phyloP scores from a whole-genome alignment of 2,888 invertebrate species.

The Idaea dimidiata region DNA sequence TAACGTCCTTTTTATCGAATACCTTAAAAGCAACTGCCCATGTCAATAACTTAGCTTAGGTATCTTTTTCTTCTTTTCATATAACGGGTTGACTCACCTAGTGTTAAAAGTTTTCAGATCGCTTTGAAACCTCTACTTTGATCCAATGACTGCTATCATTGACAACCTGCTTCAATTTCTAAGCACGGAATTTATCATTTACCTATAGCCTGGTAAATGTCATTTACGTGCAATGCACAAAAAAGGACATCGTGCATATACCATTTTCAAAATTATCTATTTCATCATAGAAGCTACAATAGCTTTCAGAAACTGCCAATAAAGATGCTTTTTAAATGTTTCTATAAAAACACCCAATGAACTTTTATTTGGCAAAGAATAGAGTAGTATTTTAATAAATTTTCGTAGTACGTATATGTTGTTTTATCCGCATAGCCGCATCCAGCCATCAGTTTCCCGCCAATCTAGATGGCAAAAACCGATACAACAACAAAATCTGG shows the following conservation, averaged over 20 bases:
- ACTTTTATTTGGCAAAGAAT: not conserved
- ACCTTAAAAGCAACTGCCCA: too few relatives aligned
- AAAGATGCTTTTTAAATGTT: not conserved
- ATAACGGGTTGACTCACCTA: too few relatives aligned
- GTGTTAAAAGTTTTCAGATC: too few relatives aligned
- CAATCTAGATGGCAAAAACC: constrained; percentile 31
- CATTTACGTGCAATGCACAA: too few relatives aligned
- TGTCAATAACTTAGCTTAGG: too few relatives aligned
- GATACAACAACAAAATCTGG: constrained; percentile 39
- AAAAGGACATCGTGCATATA: not conserved
- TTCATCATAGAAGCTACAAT: not conserved
- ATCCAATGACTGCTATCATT: too few relatives aligned
- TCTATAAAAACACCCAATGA: not conserved
- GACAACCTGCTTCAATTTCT: too few relatives aligned
- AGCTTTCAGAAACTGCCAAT: not conserved
- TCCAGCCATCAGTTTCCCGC: constrained; percentile 26
- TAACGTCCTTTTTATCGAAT: too few relatives aligned
- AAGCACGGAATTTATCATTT: too few relatives aligned
- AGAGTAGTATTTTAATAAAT: not conserved
- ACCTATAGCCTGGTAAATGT: too few relatives aligned
- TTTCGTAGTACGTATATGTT: not conserved
- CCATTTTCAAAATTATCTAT: not conserved
- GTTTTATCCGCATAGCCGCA: constrained; percentile 1
- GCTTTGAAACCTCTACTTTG: too few relatives aligned
- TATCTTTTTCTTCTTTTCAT: too few relatives aligned